These are phyloP conservation scores for Drosophila erecta DNA, from an alignment of 1,140 invertebrate species.

Conservation along the genomic window DNA sequence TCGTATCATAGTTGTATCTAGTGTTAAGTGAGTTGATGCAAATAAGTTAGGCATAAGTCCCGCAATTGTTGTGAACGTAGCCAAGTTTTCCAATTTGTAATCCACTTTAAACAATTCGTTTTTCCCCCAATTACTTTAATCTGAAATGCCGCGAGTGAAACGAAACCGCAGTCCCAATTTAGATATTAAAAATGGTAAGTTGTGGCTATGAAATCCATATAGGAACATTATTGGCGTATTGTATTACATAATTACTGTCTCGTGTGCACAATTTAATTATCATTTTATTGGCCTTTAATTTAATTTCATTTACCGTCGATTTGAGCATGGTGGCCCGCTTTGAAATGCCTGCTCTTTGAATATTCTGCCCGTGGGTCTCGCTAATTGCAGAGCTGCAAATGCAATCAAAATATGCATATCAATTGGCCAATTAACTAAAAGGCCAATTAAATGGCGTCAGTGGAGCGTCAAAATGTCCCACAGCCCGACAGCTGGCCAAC, in stretches of 20 bases:
- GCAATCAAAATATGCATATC: conserved; percentile 69
- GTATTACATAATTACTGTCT: conserved; percentile 30
- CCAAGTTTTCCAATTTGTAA: neutral
- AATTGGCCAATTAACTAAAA: conserved; percentile 75
- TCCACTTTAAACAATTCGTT: conserved; percentile 14
- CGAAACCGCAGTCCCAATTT: conserved; percentile 35
- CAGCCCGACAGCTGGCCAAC: conserved; percentile 10
- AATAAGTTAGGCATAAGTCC: conserved; percentile 11
- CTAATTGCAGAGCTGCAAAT: conserved; percentile 59
- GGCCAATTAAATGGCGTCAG: conserved; percentile 64
- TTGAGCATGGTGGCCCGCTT: conserved; percentile 2
- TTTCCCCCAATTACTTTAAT: conserved; percentile 15
- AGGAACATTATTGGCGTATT: conserved; percentile 30
- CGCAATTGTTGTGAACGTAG: conserved; percentile 27
- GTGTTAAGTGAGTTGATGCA: conserved; percentile 37
- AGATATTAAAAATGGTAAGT: conserved; percentile 66
- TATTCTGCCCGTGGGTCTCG: conserved; percentile 7
- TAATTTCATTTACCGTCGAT: conserved; percentile 62
- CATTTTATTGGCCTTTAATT: conserved; percentile 66
- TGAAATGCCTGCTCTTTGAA: conserved; percentile 16
- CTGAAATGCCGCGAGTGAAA: conserved; percentile 63
- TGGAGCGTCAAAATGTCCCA: conserved; percentile 51
- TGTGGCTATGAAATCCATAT: conserved; percentile 43
- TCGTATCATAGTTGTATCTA: conserved; percentile 53
- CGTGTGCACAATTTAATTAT: conserved; percentile 48